These are phyloP conservation scores for Alloplasta piceator DNA, from an alignment of 2,888 invertebrate genomes.

Conservation along the genomic window DNA sequence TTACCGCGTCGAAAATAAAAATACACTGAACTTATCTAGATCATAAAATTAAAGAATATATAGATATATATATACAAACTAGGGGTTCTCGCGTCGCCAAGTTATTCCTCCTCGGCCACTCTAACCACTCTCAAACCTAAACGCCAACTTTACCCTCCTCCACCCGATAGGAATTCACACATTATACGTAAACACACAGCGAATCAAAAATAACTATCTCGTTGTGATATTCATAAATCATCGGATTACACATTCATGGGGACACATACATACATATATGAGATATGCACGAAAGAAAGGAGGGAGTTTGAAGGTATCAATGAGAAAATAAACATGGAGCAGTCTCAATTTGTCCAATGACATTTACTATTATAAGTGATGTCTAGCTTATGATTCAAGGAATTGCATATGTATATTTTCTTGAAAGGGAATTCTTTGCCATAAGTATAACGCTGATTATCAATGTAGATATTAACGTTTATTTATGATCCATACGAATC, in stretches of 20 bases:
- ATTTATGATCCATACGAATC: slow-evolving; percentile 47
- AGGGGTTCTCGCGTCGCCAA: no score
- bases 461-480: slow-evolving; percentile 60
- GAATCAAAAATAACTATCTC: slow-evolving; percentile 69
- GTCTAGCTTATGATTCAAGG: slow-evolving; percentile 72
- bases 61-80: no score
- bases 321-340: slow-evolving; percentile 63
- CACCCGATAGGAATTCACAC: no score
- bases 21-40: no score
- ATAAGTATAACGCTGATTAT: slow-evolving; percentile 65
- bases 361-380: slow-evolving; percentile 66
- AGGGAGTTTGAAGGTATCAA: no score
- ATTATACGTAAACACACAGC: no score
- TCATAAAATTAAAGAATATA: no score
- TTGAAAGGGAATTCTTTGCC: slow-evolving; percentile 72
- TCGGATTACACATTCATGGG: slow-evolving; percentile 66
- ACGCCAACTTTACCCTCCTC: no score
- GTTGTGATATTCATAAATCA: slow-evolving; percentile 57
- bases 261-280: slow-evolving; percentile 67
- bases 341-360: slow-evolving; percentile 63
- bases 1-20: no score
- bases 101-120: no score
- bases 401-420: slow-evolving; percentile 73
- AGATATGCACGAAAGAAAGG: no score
- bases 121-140: no score